Evolutionary conservation across 2,888 invertebrate genomes (phyloP).

Genomic region (Thereva nobilitata): DNA sequence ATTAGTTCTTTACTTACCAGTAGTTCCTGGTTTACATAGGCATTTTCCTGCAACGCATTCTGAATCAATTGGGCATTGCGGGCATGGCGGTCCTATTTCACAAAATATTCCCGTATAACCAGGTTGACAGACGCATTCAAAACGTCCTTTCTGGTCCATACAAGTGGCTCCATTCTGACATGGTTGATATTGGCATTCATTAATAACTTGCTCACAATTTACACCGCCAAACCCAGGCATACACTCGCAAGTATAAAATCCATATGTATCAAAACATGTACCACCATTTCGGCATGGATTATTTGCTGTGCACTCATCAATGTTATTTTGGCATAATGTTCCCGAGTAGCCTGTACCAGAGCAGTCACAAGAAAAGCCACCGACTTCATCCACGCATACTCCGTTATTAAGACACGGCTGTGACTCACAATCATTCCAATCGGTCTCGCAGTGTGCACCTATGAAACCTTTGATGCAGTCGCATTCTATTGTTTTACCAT

Average conservation of each 20-base stretch:
- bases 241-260: constrained; percentile 77
- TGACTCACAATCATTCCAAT: constrained; percentile 75
- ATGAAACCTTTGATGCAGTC: constrained; percentile 63
- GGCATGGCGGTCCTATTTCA: constrained; percentile 55
- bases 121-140: constrained; percentile 72
- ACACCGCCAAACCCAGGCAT: constrained; percentile 77
- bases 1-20: constrained; percentile 51
- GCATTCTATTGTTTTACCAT: constrained; percentile 63
- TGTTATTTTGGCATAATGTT: constrained; percentile 72
- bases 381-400: constrained; percentile 71
- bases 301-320: constrained; percentile 75
- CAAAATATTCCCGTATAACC: constrained; percentile 61
- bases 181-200: constrained; percentile 68
- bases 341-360: constrained; percentile 75
- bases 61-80: constrained; percentile 67
- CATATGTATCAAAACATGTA: constrained; percentile 81
- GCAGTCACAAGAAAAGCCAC: constrained; percentile 80
- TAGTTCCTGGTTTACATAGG: constrained; percentile 57
- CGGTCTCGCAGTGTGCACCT: constrained; percentile 62
- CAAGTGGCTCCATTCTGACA: constrained; percentile 80
- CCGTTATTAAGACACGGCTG: constrained; percentile 74
- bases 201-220: constrained; percentile 69
- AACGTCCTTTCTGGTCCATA: constrained; percentile 61
- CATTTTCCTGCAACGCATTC: constrained; percentile 66
- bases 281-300: constrained; percentile 74